Percentiles rank a stretch among this genome's conserved stretches.
Evolutionary conservation across 2,797 vertebrate genomes (phyloP).

Genomic region (Sebastes hubbsi): DNA sequence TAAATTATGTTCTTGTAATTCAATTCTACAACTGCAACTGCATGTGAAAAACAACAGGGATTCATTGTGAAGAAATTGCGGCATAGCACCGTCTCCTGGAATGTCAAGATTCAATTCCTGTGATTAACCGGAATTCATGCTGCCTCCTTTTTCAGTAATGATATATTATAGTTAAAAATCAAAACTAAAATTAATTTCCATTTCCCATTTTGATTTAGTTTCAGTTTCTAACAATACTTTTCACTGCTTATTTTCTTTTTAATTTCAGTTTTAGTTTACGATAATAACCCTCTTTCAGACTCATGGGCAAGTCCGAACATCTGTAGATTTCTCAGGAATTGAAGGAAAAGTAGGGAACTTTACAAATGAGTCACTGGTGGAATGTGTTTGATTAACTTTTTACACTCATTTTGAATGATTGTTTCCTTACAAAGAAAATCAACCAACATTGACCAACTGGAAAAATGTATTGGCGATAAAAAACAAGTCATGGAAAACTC

Average conservation of each 20-base stretch:
- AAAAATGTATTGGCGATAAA: slow-evolving; percentile 24
- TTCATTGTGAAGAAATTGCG: not conserved
- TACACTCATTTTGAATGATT: slow-evolving; percentile 8
- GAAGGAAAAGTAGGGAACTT: slow-evolving; percentile 41
- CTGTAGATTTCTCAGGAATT: not conserved
- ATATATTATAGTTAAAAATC: too few relatives aligned
- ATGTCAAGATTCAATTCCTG: not conserved
- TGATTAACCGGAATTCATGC: not conserved
- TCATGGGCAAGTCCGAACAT: not conserved
- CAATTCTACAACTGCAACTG: not conserved
- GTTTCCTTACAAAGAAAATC: slow-evolving; percentile 30
- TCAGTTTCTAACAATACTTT: not conserved
- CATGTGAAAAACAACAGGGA: not conserved
- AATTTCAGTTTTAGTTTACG: not conserved
- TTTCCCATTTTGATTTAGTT: not conserved
- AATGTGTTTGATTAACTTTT: slow-evolving; percentile 42
- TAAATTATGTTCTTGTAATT: not conserved
- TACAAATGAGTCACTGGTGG: slow-evolving; percentile 44
- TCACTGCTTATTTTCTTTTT: not conserved
- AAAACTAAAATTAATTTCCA: accelerated
- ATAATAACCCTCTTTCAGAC: not conserved
- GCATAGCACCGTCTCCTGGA: not conserved
- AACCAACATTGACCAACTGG: slow-evolving; percentile 20
- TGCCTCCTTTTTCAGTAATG: too few relatives aligned
- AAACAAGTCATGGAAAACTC: slow-evolving; percentile 36